Evolutionary conservation across 2,888 invertebrate species (phyloP), one percentile per base, ranked within the genome.

Genomic region (Azorinus chamasolen): DNA sequence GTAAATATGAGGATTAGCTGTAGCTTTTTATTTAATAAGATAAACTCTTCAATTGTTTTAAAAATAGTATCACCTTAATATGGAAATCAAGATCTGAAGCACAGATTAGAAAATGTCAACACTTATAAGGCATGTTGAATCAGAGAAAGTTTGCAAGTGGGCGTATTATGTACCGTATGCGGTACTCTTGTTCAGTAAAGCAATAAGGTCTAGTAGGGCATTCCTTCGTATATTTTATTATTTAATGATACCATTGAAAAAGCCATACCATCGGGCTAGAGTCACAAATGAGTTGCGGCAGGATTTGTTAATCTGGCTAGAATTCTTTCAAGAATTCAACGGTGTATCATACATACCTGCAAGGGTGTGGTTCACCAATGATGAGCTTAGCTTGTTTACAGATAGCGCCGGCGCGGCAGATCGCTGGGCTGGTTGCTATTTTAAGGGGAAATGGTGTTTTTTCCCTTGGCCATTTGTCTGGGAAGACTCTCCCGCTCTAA

Each of bases 161-260:
- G n/a, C n/a, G n/a, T n/a, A n/a, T n/a, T n/a, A n/a, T n/a, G n/a
- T n/a, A n/a, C n/a, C n/a, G n/a, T n/a, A n/a, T n/a, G n/a, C n/a
- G n/a, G n/a, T n/a, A n/a, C n/a, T n/a, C n/a, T n/a, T n/a, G n/a
- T 62, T 50, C 41, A 27, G 54, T 41, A 55, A 50, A 50, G 75
- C 75, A 6, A 55, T 76, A 8, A n/a, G 69, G 8, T 45, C 58
- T n/a, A 58, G 70, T 50, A 20, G 69, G 14, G 64, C 65, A n/a
- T 70, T 76, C 43, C 43, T 70, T 10, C 24, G 70, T 10, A 57
- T 65, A 4, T 43, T 76, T 20, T 70, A 70, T 54, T 58, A 70
- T 53, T 24, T 41, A 4, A 65, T 62, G 41, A 5, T 22, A 10
- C 2, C 6, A 1, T 18, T 57, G 1, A 57, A 57, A 24, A 57